phyloP scores from a whole-genome alignment of 2,113 vertebrate genomes.

The Suricata suricatta region DNA sequence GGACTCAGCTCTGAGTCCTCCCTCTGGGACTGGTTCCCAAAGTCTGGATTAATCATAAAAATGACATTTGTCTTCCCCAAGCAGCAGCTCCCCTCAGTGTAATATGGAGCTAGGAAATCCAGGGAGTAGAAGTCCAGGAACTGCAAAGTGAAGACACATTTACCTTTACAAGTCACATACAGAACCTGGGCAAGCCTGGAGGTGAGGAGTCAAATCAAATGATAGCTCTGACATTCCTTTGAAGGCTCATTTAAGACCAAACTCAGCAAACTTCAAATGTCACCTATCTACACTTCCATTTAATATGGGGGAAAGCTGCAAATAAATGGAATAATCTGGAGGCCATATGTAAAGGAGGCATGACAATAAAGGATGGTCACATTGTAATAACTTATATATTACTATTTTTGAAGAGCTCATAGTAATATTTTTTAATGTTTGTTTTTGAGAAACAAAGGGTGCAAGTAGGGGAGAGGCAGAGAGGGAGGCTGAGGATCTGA shows the following conservation, averaged over 20 bases:
- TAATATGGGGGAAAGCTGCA: neutral
- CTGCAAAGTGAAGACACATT: neutral
- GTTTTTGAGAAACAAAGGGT: too few species aligned
- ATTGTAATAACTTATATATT: neutral
- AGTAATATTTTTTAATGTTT: too few species aligned
- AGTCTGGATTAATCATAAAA: neutral
- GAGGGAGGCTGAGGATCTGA: too few species aligned
- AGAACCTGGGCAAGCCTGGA: neutral
- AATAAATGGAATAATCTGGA: neutral
- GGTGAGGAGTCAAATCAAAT: neutral
- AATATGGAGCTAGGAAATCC: neutral
- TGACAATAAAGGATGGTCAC: neutral
- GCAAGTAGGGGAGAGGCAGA: too few species aligned
- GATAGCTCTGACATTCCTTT: fast-evolving
- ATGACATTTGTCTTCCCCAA: neutral
- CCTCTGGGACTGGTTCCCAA: neutral
- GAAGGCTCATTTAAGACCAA: neutral
- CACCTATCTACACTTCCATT: neutral
- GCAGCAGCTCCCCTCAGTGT: neutral
- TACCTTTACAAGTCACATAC: neutral
- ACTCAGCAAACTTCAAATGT: neutral
- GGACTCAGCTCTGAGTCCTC: neutral
- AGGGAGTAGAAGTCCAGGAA: fast-evolving
- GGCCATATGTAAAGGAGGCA: neutral
- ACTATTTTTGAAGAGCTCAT: neutral